A percentile compares a stretch with the other conserved stretches of the same genome.
Evolutionary conservation across 2,888 invertebrate genomes (phyloP).

Genomic region (Eilema depressum): DNA sequence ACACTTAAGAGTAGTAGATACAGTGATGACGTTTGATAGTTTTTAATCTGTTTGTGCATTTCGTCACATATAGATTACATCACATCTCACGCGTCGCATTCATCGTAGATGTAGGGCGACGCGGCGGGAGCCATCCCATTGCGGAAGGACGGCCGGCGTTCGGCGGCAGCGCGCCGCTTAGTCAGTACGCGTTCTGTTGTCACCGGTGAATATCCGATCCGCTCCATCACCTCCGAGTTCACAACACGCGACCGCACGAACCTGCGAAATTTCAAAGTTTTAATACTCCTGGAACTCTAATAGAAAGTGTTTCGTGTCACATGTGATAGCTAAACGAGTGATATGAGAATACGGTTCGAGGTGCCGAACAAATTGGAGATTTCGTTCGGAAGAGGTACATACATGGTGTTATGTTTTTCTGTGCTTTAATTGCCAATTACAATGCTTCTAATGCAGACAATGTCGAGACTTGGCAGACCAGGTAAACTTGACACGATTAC

Average conservation of each 20-base stretch:
- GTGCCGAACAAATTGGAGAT: slow-evolving; percentile 86
- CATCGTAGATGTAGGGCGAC: slow-evolving; percentile 77
- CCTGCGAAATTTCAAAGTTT: slow-evolving; percentile 38
- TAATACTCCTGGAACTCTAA: slow-evolving; percentile 50
- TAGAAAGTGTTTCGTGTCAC: slow-evolving; percentile 56
- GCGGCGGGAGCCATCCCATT: slow-evolving; percentile 83
- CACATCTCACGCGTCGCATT: slow-evolving; percentile 71
- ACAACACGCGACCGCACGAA: slow-evolving; percentile 50
- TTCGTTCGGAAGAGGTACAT: slow-evolving; percentile 78
- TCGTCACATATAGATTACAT: slow-evolving; percentile 82
- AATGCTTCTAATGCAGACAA: slow-evolving; percentile 47
- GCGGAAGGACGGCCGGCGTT: slow-evolving; percentile 71
- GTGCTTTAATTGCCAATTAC: slow-evolving; percentile 37
- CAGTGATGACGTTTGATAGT: slow-evolving; percentile 44
- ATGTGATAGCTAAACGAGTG: slow-evolving; percentile 66
- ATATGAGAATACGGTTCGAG: slow-evolving; percentile 84
- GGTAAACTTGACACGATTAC: slow-evolving; percentile 38
- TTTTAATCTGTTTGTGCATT: slow-evolving; percentile 66
- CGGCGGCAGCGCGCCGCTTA: slow-evolving; percentile 35
- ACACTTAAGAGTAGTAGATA: neutral
- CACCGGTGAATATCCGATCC: slow-evolving; percentile 75
- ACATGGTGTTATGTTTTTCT: slow-evolving; percentile 59
- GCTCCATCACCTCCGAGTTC: slow-evolving; percentile 64
- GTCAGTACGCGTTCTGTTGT: slow-evolving; percentile 75
- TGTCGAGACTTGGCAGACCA: slow-evolving; percentile 41